phyloP scores from a whole-genome alignment of 2,797 vertebrate genomes.

The Poecile montanus region DNA sequence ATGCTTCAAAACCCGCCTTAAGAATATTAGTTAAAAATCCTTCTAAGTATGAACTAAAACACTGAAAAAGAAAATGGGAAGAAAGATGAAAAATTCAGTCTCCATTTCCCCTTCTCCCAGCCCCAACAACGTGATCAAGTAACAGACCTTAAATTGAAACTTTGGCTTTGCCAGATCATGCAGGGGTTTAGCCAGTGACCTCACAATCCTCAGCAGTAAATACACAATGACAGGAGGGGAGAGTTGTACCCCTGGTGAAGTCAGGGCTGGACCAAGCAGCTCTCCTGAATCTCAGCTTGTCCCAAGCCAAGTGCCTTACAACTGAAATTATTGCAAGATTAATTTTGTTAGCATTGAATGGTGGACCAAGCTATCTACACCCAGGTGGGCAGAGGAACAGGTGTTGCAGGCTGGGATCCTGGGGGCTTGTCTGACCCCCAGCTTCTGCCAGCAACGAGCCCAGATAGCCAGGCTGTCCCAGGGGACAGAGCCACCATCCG shows the following conservation, averaged over 20 bases:
- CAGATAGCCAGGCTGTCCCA: no score
- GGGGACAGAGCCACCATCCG: no score
- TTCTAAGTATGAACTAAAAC: not conserved
- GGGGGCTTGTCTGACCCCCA: no score
- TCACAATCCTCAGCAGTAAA: not conserved
- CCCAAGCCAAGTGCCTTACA: not conserved
- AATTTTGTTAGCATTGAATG: not conserved
- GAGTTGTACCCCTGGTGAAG: not conserved
- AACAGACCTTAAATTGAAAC: not conserved
- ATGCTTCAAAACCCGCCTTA: not conserved
- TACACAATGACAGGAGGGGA: rapidly evolving
- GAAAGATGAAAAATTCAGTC: not conserved
- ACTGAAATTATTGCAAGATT: not conserved
- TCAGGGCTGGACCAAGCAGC: not conserved
- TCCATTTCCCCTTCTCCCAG: not conserved
- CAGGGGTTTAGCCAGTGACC: not conserved
- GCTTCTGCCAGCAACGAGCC: no score
- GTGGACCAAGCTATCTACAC: not conserved
- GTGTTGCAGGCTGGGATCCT: no score
- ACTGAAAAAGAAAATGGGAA: not conserved
- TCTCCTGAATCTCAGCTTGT: not conserved
- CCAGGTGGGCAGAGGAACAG: not conserved
- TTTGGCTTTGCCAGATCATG: not conserved
- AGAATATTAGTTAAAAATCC: not conserved
- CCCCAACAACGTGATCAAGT: rapidly evolving